These are phyloP conservation scores for Isaurus tuberculatus DNA, from an alignment of 92 coral and sea anemone genomes.

Conservation along the genomic window DNA sequence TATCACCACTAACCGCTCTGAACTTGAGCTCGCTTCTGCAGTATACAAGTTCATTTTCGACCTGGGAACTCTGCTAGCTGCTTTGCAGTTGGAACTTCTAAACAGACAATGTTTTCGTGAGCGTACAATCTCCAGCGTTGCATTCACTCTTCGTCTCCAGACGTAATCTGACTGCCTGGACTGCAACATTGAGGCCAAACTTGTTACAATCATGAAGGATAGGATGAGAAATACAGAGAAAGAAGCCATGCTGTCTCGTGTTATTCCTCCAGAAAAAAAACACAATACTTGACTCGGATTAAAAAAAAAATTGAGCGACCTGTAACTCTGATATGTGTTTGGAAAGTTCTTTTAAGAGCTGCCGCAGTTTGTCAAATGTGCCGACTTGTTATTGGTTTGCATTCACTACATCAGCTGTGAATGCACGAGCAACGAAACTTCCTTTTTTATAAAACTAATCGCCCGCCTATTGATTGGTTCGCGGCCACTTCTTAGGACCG, in stretches of 20 bases:
- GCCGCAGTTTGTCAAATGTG: slow-evolving; percentile 46
- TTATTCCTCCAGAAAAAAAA: slow-evolving; percentile 16
- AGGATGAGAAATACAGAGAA: slow-evolving; percentile 18
- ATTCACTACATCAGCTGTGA: slow-evolving; percentile 66
- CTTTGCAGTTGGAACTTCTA: slow-evolving; percentile 65
- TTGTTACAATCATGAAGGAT: background rate
- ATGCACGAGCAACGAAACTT: slow-evolving; percentile 66
- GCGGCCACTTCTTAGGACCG: slow-evolving; percentile 92
- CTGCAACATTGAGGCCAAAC: background rate
- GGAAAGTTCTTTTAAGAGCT: slow-evolving; percentile 39
- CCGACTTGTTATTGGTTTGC: slow-evolving; percentile 56
- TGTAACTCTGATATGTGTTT: slow-evolving; percentile 50
- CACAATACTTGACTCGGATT: slow-evolving; percentile 8
- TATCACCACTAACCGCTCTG: slow-evolving; percentile 64
- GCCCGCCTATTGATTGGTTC: slow-evolving; percentile 78
- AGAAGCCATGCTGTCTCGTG: slow-evolving; percentile 6
- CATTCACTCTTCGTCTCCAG: slow-evolving; percentile 82
- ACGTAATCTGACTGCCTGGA: slow-evolving; percentile 17
- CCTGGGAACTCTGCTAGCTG: slow-evolving; percentile 53
- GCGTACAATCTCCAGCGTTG: slow-evolving; percentile 69
- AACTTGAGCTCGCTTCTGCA: slow-evolving; percentile 61
- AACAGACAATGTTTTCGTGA: slow-evolving; percentile 69
- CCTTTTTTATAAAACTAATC: slow-evolving; percentile 72
- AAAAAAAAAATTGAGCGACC: slow-evolving; percentile 40
- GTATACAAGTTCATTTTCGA: slow-evolving; percentile 80